These are phyloP conservation scores for Danio tinwini DNA, from an alignment of 2,797 vertebrate genomes.

Conservation along the genomic window DNA sequence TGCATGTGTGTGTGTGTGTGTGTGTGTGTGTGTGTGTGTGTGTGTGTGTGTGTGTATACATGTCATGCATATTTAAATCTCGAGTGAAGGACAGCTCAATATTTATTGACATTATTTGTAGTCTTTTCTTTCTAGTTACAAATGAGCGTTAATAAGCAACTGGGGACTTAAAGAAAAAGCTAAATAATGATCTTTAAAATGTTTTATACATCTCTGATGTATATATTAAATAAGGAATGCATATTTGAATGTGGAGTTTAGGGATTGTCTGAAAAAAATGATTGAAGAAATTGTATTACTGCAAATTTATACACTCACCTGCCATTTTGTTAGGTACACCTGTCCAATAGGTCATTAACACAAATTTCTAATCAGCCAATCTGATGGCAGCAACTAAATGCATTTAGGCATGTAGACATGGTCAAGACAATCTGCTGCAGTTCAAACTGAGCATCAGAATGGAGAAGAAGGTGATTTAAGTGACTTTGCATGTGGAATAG, in stretches of 20 bases:
- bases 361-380: too few species aligned
- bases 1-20: too few species aligned
- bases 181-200: constrained; percentile 10
- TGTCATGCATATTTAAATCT: background rate
- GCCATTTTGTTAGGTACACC: too few species aligned
- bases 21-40: too few species aligned
- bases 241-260: background rate
- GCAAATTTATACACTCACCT: background rate
- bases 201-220: background rate
- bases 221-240: constrained; percentile 13
- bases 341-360: too few species aligned
- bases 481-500: too few species aligned
- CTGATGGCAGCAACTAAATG: too few species aligned
- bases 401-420: too few species aligned
- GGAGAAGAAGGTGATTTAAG: too few species aligned
- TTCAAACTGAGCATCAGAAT: too few species aligned
- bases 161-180: background rate
- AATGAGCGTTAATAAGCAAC: constrained; percentile 12
- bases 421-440: too few species aligned
- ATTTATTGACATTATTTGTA: constrained; percentile 14
- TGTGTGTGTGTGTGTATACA: background rate
- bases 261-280: background rate
- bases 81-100: background rate
- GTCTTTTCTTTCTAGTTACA: background rate
- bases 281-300: background rate